Conservation (phyloP, 2,113 vertebrate genomes). For the Laticauda laticaudata region DNA sequence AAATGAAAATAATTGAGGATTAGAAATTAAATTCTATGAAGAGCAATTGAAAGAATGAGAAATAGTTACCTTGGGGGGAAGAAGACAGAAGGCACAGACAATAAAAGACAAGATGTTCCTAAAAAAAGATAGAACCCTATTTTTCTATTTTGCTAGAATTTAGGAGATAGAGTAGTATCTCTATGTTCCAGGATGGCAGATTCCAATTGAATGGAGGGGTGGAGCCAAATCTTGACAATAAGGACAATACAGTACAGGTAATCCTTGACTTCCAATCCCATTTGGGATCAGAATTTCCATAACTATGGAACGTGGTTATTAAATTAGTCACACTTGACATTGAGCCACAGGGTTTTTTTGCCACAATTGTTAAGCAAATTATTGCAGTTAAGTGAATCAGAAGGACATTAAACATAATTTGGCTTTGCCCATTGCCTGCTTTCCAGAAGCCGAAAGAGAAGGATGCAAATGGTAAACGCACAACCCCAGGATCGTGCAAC, state of each 20-base stretch:
- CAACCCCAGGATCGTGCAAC: neutral
- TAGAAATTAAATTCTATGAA: neutral
- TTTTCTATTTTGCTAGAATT: neutral
- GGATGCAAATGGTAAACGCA: neutral
- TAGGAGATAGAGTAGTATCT: neutral
- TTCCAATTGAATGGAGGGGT: neutral
- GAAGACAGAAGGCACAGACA: neutral
- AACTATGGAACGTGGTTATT: neutral
- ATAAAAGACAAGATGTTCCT: neutral
- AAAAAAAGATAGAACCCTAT: neutral
- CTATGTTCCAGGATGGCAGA: neutral
- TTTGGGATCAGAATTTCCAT: neutral
- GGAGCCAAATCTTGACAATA: neutral
- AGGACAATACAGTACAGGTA: neutral
- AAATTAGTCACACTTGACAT: neutral
- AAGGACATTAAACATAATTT: neutral
- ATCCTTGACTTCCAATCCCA: neutral
- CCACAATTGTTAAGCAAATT: neutral
- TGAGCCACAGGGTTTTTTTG: neutral
- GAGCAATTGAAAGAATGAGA: neutral
- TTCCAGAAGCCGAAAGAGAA: neutral
- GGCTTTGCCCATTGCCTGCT: neutral
- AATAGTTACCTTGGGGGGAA: neutral
- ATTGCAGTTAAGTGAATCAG: neutral
- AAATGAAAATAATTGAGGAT: neutral